A percentile compares a stretch with the other conserved stretches of the same genome.
phyloP scores from a whole-genome alignment of 2,888 invertebrate species.

The Elegia similella region DNA sequence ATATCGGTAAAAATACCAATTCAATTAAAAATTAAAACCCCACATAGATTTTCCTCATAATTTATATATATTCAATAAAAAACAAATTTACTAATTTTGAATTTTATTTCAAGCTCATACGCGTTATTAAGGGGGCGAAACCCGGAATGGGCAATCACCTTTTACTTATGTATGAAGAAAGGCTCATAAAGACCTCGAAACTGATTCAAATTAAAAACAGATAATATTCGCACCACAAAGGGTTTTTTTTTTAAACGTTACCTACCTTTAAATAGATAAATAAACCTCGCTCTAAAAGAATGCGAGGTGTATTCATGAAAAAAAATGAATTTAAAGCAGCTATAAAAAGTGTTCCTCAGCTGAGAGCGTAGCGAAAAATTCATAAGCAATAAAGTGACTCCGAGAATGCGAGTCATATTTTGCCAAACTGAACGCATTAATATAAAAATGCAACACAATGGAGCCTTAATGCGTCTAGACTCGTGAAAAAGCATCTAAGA shows the following conservation, averaged over 20 bases:
- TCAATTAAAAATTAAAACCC: no score
- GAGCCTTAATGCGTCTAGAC: slow-evolving; percentile 54
- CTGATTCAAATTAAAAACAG: no score
- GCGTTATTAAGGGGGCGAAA: no score
- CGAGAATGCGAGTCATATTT: slow-evolving; percentile 14
- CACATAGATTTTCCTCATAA: no score
- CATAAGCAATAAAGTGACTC: slow-evolving; percentile 18
- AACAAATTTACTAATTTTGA: no score
- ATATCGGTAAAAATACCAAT: no score
- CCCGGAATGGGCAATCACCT: no score
- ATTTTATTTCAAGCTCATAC: no score
- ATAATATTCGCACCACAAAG: neutral
- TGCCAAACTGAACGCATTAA: slow-evolving; percentile 16
- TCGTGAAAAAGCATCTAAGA: slow-evolving; percentile 44
- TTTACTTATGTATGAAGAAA: no score
- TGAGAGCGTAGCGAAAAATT: slow-evolving; percentile 3
- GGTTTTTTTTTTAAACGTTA: neutral
- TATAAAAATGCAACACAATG: slow-evolving; percentile 30
- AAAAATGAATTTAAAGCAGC: slow-evolving; percentile 5
- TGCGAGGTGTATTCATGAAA: slow-evolving; percentile 6
- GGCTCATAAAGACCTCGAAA: no score
- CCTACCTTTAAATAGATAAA: neutral
- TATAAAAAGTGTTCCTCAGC: slow-evolving; percentile 3
- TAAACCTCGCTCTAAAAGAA: neutral
- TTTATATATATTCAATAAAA: no score